Conservation (phyloP, 2,113 vertebrate genomes). For the Charadrius vociferus region DNA sequence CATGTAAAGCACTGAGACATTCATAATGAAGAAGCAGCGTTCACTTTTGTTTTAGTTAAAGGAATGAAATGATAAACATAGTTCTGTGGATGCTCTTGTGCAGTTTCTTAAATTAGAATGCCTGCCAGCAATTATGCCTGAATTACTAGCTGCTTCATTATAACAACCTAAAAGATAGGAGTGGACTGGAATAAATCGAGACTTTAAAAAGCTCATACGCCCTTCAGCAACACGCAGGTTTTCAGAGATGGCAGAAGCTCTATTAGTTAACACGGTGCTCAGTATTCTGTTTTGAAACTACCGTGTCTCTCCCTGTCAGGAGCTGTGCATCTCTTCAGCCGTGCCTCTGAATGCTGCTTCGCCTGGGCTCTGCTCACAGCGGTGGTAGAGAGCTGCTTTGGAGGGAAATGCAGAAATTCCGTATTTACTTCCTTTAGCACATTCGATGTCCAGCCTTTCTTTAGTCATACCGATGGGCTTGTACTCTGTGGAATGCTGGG, state of each 20-base stretch:
- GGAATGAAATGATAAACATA: background rate
- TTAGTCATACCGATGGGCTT: background rate
- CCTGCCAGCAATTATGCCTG: slow-evolving; percentile 1
- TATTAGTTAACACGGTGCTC: background rate
- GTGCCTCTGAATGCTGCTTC: background rate
- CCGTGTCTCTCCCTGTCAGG: background rate
- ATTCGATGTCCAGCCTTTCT: background rate
- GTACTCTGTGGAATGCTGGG: background rate
- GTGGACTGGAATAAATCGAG: background rate
- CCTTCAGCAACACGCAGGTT: background rate
- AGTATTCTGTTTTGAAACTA: background rate
- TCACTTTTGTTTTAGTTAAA: slow-evolving; percentile 6
- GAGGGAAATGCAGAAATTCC: background rate
- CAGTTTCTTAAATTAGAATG: background rate
- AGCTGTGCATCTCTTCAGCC: background rate
- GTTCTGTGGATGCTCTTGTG: background rate
- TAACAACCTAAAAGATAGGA: background rate
- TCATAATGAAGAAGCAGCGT: background rate
- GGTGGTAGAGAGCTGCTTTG: background rate
- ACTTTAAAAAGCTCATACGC: background rate
- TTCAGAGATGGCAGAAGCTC: background rate
- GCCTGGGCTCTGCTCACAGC: background rate
- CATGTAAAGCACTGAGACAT: background rate
- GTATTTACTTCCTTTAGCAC: background rate
- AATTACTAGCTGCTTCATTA: slow-evolving; percentile 4